These are phyloP conservation scores for Carassius gibelio DNA, from an alignment of 2,113 vertebrate genomes.

Conservation along the genomic window DNA sequence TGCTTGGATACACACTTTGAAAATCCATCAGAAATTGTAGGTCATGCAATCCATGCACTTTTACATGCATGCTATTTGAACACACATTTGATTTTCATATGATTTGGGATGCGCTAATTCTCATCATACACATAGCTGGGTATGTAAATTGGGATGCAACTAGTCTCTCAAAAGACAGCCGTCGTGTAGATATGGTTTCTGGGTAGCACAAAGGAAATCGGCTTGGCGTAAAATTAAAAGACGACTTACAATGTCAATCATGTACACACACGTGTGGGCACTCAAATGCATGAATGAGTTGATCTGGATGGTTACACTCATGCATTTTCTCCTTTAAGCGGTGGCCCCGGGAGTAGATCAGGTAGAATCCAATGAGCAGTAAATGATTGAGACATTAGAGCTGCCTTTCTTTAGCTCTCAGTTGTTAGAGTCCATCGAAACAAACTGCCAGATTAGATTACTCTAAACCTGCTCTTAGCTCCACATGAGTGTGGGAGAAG, in stretches of 20 bases:
- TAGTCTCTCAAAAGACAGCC: constrained; percentile 1
- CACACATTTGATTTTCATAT: background rate
- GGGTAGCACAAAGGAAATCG: constrained; percentile 22
- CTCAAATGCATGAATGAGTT: constrained; percentile 55
- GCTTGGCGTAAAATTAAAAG: constrained; percentile 47
- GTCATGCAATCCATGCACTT: background rate
- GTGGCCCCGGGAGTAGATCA: constrained; percentile 74
- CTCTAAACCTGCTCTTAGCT: constrained; percentile 17
- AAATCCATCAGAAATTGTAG: background rate
- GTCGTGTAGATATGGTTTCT: constrained; percentile 15
- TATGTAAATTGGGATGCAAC: background rate
- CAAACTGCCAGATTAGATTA: constrained; percentile 34
- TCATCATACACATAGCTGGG: constrained; percentile 6
- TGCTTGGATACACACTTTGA: background rate
- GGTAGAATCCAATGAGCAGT: constrained; percentile 75
- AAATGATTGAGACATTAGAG: constrained; percentile 57
- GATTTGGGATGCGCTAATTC: background rate
- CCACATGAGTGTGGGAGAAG: background rate
- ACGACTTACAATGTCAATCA: constrained; percentile 34
- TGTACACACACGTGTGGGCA: constrained; percentile 42
- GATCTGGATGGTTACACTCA: constrained; percentile 54
- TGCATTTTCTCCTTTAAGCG: constrained; percentile 39
- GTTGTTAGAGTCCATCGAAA: constrained; percentile 25
- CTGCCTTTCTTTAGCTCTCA: constrained; percentile 32
- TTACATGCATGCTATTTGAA: background rate